phyloP scores from a whole-genome alignment of 2,113 vertebrate genomes.

The Oncorhynchus masou region DNA sequence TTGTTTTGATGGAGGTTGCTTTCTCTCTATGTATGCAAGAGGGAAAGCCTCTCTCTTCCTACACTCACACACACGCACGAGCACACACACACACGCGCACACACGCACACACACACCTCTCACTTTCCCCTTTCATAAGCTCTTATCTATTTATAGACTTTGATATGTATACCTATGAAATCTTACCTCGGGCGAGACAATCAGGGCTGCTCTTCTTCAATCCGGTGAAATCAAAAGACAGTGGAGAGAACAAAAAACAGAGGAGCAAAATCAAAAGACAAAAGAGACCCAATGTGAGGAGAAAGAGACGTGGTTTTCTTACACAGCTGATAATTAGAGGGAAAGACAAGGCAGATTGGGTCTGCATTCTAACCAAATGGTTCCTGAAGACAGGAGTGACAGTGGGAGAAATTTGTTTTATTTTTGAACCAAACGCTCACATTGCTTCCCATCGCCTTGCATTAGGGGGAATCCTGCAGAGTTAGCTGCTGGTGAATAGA shows the following conservation, averaged over 20 bases:
- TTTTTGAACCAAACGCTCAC: conserved; percentile 57
- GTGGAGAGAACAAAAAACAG: conserved; percentile 53
- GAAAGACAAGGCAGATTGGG: conserved; percentile 71
- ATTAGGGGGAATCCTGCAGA: conserved; percentile 40
- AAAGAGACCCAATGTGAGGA: conserved; percentile 67
- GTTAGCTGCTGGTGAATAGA: neutral
- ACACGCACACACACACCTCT: conserved; percentile 45
- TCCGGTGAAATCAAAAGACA: conserved; percentile 70
- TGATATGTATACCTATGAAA: conserved; percentile 80
- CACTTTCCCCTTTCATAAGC: conserved; percentile 71
- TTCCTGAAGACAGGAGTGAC: conserved; percentile 61
- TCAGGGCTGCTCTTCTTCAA: conserved; percentile 73
- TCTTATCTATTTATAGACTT: conserved; percentile 80
- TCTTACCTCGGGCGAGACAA: conserved; percentile 77
- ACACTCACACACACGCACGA: conserved; percentile 23
- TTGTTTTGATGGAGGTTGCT: conserved; percentile 74
- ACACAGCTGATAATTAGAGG: conserved; percentile 69
- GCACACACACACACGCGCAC: conserved; percentile 13
- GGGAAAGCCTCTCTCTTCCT: conserved; percentile 61
- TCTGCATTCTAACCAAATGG: conserved; percentile 49
- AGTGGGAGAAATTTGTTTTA: conserved; percentile 51
- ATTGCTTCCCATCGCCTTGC: conserved; percentile 51
- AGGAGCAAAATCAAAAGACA: conserved; percentile 48
- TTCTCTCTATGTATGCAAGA: conserved; percentile 63
- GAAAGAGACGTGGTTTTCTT: conserved; percentile 52